Evolutionary conservation across 1,140 invertebrate genomes (phyloP), one percentile per base, ranked within the genome.

Genomic region (Theocolax elegans): DNA sequence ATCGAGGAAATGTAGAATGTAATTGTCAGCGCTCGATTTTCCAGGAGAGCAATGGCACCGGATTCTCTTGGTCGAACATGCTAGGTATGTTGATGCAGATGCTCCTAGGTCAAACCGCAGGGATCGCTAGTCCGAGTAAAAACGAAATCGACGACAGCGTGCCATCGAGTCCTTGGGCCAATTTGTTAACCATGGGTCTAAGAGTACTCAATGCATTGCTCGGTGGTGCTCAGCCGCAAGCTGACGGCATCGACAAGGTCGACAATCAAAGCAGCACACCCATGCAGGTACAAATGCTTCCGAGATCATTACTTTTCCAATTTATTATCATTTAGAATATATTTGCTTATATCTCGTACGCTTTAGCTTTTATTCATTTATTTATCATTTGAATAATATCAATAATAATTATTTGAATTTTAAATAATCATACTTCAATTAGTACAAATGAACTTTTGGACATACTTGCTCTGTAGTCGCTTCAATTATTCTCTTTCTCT

Each of bases 41-140:
- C 65, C 79, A 87, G 78, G 89, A 88, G 72, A 87, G 87, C 19
- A 87, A 88, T 63, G 85, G 83, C 35, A 85, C 85, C 12, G 92
- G 92, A 54, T 95, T 95, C 80, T 94, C 93, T 8, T 95, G 93
- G 93, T 91, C 92, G 15, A 94, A 92, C 81, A 91, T 95, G 89
- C 81, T 96, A 72, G 91, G 92, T 44, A 93, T 93, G 89, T 81
- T 94, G 19, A 93, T 96, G 91, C 94, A 95, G 82, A 92, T 95
- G 90, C 86, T 96, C 73, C 91, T 95, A 79, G 88, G 89, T 19
- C 89, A 88, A 54, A 81, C 79, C 53, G 87, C 79, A 72, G 89
- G 79, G 63, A 87, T 81, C 64, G 87, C 88, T 21, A 90, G 92
- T 4, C 93, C 93, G 4, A 94, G 91, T 76, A 95, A 95, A 82